Base-by-base conservation (phyloP, 2,888 invertebrate genomes). In the Nipponacmea schrenckii region DNA sequence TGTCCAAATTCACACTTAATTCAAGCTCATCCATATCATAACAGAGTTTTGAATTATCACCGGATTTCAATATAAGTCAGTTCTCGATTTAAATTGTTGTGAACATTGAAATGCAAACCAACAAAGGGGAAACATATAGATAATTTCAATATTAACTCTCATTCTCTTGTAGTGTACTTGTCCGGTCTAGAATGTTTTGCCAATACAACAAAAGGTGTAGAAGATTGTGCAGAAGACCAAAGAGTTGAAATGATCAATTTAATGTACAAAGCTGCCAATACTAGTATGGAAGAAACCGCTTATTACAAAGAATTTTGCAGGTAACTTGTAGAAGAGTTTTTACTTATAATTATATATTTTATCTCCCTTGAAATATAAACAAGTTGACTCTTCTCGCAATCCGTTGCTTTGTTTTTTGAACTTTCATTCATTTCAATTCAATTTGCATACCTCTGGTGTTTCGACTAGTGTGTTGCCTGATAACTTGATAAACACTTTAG, bases 151-250 rank as follows among this genome's bases (percentile, higher is more conserved):
- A n/a, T 50, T 50, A 50, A 20, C 8, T 50, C 20, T 50, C 4
- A 8, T 66, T 17, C 15, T 12, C 24, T 68, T 62, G 24, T 69
- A 77, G 77, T 75, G 15, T 77, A 77, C 45, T 67, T 77, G 0
- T 63, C 44, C 8, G 77, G 77, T 1, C 67, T 77, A 39, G 50
- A 64, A 10, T 77, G 77, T 65, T 77, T 74, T 46, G 73, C 48
- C 5, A 72, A 74, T 50, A 68, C 75, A 0, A 77, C 77, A 12
- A 15, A 44, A 2, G 66, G 48, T 1, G 75, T 77, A 26, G 69
- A 72, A n/a, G 24, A 56, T 5, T 77, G 77, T 39, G 46, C 65
- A 27, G 72, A 74, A 68, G 63, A 70, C 45, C 64, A 74, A 20
- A 63, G 69, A 12, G 71, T 75, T 56, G 27, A 70, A 10, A 68